Evolutionary conservation across 1,140 invertebrate species (phyloP).

Genomic region (Wiebesia pumilae): DNA sequence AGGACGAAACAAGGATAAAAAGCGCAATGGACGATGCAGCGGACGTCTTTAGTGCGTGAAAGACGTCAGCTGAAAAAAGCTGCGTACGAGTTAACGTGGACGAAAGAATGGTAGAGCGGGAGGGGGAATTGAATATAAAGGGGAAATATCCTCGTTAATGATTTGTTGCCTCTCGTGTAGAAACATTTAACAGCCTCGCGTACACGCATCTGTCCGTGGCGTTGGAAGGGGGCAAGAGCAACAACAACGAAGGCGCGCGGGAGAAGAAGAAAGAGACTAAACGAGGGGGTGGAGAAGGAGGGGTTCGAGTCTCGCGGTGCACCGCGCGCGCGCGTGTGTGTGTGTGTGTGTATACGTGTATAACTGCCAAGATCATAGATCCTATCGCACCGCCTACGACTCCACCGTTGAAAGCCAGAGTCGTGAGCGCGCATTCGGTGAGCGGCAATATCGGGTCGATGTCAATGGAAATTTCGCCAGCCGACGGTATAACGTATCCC

Average conservation of each 20-base stretch:
- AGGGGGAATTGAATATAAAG: background rate
- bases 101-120: background rate
- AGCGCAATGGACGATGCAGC: background rate
- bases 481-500: too few species aligned
- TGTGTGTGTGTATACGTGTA: too few species aligned
- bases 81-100: background rate
- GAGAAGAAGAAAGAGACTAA: background rate
- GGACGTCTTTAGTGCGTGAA: background rate
- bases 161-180: slow-evolving; percentile 38
- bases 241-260: background rate
- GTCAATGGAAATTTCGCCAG: background rate
- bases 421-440: background rate
- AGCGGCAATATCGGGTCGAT: background rate
- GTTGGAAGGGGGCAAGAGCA: background rate
- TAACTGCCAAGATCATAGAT: background rate
- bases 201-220: background rate
- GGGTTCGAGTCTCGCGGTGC: background rate
- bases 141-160: slow-evolving; percentile 39
- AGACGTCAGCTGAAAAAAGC: background rate
- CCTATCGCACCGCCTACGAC: background rate
- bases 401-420: background rate
- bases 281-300: background rate
- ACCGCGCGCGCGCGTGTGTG: too few species aligned
- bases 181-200: slow-evolving; percentile 21
- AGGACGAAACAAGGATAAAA: background rate